Evolutionary conservation across 2,797 vertebrate genomes (phyloP).

Genomic region (Novumbra hubbsi): DNA sequence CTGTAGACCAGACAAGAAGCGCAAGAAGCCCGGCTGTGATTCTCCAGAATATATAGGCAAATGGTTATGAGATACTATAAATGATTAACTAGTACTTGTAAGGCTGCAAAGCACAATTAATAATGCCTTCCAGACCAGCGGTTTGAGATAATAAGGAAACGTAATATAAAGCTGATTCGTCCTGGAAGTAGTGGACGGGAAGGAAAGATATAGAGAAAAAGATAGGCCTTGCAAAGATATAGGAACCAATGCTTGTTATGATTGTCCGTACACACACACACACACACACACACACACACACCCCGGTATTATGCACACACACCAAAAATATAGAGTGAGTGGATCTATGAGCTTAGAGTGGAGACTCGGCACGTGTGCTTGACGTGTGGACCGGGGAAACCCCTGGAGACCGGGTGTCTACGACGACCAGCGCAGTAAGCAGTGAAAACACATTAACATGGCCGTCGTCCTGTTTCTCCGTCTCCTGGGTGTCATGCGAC

Average conservation of each 20-base stretch:
- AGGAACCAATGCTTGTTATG: too few relatives aligned
- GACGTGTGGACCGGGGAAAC: not conserved
- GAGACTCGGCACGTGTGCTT: too few relatives aligned
- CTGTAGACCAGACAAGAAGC: not conserved
- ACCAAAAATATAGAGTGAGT: too few relatives aligned
- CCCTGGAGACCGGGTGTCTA: not conserved
- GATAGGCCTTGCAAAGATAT: not conserved
- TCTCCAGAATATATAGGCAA: not conserved
- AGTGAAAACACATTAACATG: too few relatives aligned
- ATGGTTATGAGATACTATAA: not conserved
- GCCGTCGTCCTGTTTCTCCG: too few relatives aligned
- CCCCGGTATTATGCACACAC: too few relatives aligned
- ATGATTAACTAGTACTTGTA: not conserved
- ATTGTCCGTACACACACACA: not conserved
- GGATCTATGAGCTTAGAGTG: too few relatives aligned
- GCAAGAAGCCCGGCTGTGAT: not conserved
- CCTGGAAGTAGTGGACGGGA: slow-evolving; percentile 6
- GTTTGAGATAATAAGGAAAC: slow-evolving; percentile 13
- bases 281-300: too few relatives aligned
- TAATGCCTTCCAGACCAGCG: slow-evolving; percentile 15
- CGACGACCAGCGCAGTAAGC: too few relatives aligned
- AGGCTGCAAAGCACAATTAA: not conserved
- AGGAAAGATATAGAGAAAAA: not conserved
- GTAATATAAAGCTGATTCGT: slow-evolving; percentile 10
- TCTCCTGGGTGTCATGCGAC: too few relatives aligned